phyloP scores from a whole-genome alignment of 2,797 vertebrate species.

The Myotis daubentonii region DNA sequence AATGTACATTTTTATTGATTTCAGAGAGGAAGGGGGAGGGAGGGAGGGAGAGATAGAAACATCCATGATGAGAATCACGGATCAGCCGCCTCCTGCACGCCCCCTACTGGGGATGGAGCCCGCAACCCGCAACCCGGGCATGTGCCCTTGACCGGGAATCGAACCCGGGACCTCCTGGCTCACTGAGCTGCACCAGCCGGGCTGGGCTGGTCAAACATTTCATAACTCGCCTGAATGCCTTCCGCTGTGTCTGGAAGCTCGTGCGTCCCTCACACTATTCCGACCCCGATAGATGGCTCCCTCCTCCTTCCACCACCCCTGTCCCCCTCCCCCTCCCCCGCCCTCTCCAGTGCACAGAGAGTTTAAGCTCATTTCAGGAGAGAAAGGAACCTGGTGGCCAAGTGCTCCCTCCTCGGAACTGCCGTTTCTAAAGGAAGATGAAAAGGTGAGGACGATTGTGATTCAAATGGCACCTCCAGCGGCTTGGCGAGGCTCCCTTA shows the following conservation, averaged over 20 bases:
- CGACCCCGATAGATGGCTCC: no score
- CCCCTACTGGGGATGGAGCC: no score
- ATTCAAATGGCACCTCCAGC: conserved; percentile 48
- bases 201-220: no score
- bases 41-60: no score
- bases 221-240: neutral
- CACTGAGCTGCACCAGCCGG: no score
- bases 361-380: conserved; percentile 21
- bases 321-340: no score
- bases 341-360: neutral
- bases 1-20: no score
- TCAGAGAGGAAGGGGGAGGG: no score
- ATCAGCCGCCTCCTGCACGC: no score
- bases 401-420: neutral
- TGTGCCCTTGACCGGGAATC: no score
- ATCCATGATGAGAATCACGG: no score
- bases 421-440: neutral
- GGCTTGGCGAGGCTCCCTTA: neutral
- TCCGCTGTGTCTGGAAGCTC: neutral
- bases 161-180: neutral
- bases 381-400: neutral
- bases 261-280: neutral
- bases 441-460: conserved; percentile 41
- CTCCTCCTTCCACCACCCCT: neutral
- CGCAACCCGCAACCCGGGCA: rapidly evolving